Conservation (phyloP, 2,888 invertebrate genomes). For the Electrophaes corylata region DNA sequence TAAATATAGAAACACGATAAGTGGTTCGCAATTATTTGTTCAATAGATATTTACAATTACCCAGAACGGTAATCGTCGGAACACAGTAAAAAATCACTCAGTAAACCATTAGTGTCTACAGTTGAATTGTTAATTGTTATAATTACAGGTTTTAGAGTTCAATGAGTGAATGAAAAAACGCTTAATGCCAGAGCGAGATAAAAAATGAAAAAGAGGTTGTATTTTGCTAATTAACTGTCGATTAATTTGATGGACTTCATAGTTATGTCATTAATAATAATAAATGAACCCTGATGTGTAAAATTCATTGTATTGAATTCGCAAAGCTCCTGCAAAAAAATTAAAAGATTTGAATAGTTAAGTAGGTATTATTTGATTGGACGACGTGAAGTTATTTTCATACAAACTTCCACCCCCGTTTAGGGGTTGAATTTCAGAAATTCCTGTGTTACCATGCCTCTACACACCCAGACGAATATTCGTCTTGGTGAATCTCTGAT, state of each 20-base stretch:
- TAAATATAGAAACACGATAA: not conserved
- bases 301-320: no score
- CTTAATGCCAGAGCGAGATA: constrained; percentile 11
- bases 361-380: no score
- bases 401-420: no score
- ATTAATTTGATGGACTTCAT: constrained; percentile 11
- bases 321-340: no score
- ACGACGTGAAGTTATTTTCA: no score
- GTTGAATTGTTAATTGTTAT: constrained; percentile 45
- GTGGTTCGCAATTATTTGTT: constrained; percentile 21
- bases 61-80: constrained; percentile 29
- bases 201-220: constrained; percentile 10
- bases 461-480: no score
- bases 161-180: constrained; percentile 18
- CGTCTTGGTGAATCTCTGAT: no score
- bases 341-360: no score
- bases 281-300: no score
- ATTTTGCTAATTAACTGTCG: constrained; percentile 14
- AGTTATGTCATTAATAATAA: no score
- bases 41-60: constrained; percentile 31
- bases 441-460: no score
- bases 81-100: constrained; percentile 53
- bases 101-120: constrained; percentile 47
- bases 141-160: constrained; percentile 45
- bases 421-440: no score